Evolutionary conservation across 2,888 invertebrate genomes (phyloP).

Genomic region (Napeogenes sylphis): DNA sequence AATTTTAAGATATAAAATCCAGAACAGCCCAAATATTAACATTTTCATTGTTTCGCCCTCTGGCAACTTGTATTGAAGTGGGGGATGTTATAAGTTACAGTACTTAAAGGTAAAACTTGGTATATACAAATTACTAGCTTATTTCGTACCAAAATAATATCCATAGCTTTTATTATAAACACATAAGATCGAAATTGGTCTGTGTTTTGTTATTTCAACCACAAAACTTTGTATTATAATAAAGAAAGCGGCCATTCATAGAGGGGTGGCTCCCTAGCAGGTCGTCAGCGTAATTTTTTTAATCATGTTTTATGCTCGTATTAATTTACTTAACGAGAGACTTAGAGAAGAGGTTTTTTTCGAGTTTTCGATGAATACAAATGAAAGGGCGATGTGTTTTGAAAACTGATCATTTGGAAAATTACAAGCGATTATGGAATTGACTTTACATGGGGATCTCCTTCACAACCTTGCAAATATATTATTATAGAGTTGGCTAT

Average conservation of each 20-base stretch:
- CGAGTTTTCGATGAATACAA: slow-evolving; percentile 71
- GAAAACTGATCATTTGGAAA: slow-evolving; percentile 50
- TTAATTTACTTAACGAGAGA: slow-evolving; percentile 75
- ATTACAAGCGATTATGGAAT: slow-evolving; percentile 39
- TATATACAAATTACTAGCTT: slow-evolving; percentile 52
- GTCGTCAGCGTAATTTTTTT: slow-evolving; percentile 73
- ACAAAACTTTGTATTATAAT: slow-evolving; percentile 36
- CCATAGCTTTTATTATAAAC: slow-evolving; percentile 18
- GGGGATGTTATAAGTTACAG: slow-evolving; percentile 72
- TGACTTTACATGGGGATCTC: slow-evolving; percentile 10
- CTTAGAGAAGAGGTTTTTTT: slow-evolving; percentile 56
- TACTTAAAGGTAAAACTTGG: slow-evolving; percentile 68
- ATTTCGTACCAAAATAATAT: slow-evolving; percentile 18
- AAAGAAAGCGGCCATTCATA: slow-evolving; percentile 65
- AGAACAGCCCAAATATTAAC: slow-evolving; percentile 55
- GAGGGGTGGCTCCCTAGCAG: slow-evolving; percentile 58
- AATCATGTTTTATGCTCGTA: slow-evolving; percentile 76
- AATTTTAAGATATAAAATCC: slow-evolving; percentile 60
- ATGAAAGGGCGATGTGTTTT: slow-evolving; percentile 52
- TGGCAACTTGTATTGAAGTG: slow-evolving; percentile 64
- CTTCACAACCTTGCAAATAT: not conserved
- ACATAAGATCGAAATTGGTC: slow-evolving; percentile 37
- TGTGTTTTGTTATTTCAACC: slow-evolving; percentile 22
- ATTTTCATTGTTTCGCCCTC: slow-evolving; percentile 70
- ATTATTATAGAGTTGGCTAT: not conserved